phyloP scores from a whole-genome alignment of 2,888 invertebrate species.

The Vandiemenella viatica region DNA sequence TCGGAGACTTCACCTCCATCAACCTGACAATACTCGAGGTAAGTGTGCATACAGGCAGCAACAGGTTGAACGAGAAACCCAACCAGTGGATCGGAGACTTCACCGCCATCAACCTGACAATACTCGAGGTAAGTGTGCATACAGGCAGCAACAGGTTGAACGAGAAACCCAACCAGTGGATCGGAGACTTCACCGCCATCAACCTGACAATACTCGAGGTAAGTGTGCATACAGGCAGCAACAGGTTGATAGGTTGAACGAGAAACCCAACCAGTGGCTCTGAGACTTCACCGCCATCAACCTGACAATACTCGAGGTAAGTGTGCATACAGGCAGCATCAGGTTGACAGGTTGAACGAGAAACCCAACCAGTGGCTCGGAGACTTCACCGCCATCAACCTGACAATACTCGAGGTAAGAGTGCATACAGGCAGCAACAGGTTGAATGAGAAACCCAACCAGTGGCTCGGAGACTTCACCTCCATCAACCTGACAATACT shows the following conservation, averaged over 20 bases:
- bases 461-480: conserved; percentile 54
- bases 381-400: conserved; percentile 65
- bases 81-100: conserved; percentile 50
- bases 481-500: conserved; percentile 70
- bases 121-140: conserved; percentile 49
- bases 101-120: conserved; percentile 69
- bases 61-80: conserved; percentile 34
- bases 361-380: conserved; percentile 41
- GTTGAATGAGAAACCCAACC: conserved; percentile 31
- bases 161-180: conserved; percentile 30
- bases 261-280: conserved; percentile 33
- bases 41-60: too few species aligned
- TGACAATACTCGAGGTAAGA: conserved; percentile 57
- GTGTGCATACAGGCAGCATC: too few species aligned
- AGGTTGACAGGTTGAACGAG: too few species aligned
- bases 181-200: conserved; percentile 64
- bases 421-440: too few species aligned
- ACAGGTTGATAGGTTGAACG: conserved; percentile 39
- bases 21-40: conserved; percentile 65
- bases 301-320: conserved; percentile 55
- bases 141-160: conserved; percentile 38
- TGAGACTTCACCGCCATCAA: conserved; percentile 73
- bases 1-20: conserved; percentile 64
- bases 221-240: conserved; percentile 40
- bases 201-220: conserved; percentile 65